phyloP scores from a whole-genome alignment of 2,888 invertebrate genomes.

The Brenthis hecate region DNA sequence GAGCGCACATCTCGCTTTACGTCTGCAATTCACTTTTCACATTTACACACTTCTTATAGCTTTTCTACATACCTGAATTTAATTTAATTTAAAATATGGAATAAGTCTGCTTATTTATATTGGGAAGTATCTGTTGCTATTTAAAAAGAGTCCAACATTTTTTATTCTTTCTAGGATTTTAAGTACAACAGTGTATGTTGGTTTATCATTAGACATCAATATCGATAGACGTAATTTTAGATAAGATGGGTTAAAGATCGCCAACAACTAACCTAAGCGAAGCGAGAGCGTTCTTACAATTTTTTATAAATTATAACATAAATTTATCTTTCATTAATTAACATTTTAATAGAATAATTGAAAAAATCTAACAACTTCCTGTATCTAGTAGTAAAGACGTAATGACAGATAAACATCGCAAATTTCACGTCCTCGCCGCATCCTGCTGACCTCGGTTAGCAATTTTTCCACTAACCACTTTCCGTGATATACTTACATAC shows the following conservation, averaged over 20 bases:
- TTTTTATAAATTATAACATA: too few relatives aligned
- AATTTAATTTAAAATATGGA: constrained; percentile 23
- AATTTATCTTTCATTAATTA: too few relatives aligned
- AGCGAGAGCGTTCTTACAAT: too few relatives aligned
- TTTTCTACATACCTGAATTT: constrained; percentile 32
- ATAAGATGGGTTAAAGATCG: too few relatives aligned
- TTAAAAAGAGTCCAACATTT: neutral
- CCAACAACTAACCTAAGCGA: too few relatives aligned
- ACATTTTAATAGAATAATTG: too few relatives aligned
- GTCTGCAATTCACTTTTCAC: constrained; percentile 45
- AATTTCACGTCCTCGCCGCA: constrained; percentile 25
- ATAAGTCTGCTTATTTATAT: constrained; percentile 13
- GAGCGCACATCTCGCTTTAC: constrained; percentile 44
- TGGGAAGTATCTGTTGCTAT: neutral
- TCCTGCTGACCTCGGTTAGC: constrained; percentile 29
- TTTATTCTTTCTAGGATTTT: too few relatives aligned
- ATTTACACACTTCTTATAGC: constrained; percentile 40
- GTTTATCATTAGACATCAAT: too few relatives aligned
- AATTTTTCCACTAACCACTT: constrained; percentile 24
- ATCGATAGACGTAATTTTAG: too few relatives aligned
- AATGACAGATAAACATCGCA: constrained; percentile 8
- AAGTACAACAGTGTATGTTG: too few relatives aligned
- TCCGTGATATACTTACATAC: constrained; percentile 22
- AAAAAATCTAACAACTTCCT: too few relatives aligned
- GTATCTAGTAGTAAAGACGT: neutral